A percentile compares a stretch with the other conserved stretches of the same genome.
These are phyloP conservation scores for Umimayanthus kanabou DNA, from an alignment of 92 coral and sea anemone genomes.

Conservation along the genomic window DNA sequence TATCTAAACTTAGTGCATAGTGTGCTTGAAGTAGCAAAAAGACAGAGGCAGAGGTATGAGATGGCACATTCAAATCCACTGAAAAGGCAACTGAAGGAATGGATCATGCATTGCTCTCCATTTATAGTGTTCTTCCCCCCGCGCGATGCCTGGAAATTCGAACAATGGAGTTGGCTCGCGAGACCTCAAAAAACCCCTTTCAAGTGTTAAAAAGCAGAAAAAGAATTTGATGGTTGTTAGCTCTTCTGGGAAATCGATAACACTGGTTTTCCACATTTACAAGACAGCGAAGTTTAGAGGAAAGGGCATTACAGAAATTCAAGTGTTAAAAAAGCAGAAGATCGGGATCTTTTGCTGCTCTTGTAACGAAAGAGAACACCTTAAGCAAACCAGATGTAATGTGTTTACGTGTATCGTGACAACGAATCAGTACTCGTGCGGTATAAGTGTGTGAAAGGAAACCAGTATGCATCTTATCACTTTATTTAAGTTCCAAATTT, in stretches of 20 bases:
- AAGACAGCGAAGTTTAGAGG: background rate
- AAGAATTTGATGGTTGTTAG: background rate
- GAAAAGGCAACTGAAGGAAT: background rate
- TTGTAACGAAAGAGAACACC: no score
- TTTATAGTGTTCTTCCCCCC: background rate
- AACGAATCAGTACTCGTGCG: no score
- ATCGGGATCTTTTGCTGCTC: no score
- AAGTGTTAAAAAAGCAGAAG: no score
- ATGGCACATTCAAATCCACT: conserved; percentile 2
- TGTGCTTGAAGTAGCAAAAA: conserved; percentile 12
- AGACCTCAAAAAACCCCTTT: conserved; percentile 1
- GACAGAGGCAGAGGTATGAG: conserved; percentile 15
- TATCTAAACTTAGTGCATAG: conserved; percentile 3
- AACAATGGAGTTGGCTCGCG: conserved; percentile 7
- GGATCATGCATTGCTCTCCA: background rate
- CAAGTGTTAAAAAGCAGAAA: background rate
- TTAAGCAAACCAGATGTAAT: no score
- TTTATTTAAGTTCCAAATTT: no score
- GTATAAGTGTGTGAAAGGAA: no score
- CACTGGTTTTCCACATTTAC: background rate
- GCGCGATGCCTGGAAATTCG: conserved; percentile 3
- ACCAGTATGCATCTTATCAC: no score
- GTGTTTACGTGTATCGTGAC: no score
- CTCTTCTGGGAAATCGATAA: conserved; percentile 13
- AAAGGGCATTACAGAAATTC: background rate